A percentile compares a stretch with the other conserved stretches of the same genome.
phyloP scores from a whole-genome alignment of 2,888 invertebrate genomes.

The Acleris cristana region DNA sequence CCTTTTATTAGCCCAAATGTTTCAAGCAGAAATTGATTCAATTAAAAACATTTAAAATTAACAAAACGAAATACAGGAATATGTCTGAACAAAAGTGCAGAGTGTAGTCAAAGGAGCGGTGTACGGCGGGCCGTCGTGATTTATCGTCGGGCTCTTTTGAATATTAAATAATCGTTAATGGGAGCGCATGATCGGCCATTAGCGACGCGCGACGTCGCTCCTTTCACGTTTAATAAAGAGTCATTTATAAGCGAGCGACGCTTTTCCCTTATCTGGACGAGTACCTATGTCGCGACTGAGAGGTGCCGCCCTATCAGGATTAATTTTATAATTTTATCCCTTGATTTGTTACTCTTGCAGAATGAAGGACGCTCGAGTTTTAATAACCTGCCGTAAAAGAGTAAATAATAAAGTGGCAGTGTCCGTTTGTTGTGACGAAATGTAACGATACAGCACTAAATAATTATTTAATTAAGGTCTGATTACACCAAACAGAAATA shows the following conservation, averaged over 20 bases:
- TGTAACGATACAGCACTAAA: too few species aligned
- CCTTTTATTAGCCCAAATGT: slow-evolving; percentile 24
- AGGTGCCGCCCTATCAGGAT: slow-evolving; percentile 81
- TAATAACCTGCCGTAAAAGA: slow-evolving; percentile 21
- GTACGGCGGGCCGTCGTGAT: slow-evolving; percentile 79
- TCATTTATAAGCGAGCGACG: slow-evolving; percentile 82
- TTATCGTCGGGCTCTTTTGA: slow-evolving; percentile 82
- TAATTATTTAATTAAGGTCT: too few species aligned
- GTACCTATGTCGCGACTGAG: slow-evolving; percentile 78
- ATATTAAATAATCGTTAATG: slow-evolving; percentile 85
- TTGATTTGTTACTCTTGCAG: slow-evolving; percentile 56
- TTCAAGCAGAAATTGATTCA: slow-evolving; percentile 41
- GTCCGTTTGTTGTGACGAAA: neutral
- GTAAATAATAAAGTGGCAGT: slow-evolving; percentile 6
- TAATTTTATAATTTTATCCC: slow-evolving; percentile 82
- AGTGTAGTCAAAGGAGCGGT: slow-evolving; percentile 72
- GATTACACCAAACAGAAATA: too few species aligned
- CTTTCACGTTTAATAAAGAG: slow-evolving; percentile 84
- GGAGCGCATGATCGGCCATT: slow-evolving; percentile 84
- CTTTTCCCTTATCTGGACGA: slow-evolving; percentile 81
- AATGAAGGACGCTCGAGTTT: slow-evolving; percentile 22
- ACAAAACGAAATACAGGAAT: slow-evolving; percentile 55
- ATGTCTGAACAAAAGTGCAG: slow-evolving; percentile 75
- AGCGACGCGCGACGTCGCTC: slow-evolving; percentile 79
- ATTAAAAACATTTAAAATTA: slow-evolving; percentile 49